Evolutionary conservation across 2,113 vertebrate genomes (phyloP), one percentile per base, ranked within the genome.

Genomic region (Vicugna pacos): DNA sequence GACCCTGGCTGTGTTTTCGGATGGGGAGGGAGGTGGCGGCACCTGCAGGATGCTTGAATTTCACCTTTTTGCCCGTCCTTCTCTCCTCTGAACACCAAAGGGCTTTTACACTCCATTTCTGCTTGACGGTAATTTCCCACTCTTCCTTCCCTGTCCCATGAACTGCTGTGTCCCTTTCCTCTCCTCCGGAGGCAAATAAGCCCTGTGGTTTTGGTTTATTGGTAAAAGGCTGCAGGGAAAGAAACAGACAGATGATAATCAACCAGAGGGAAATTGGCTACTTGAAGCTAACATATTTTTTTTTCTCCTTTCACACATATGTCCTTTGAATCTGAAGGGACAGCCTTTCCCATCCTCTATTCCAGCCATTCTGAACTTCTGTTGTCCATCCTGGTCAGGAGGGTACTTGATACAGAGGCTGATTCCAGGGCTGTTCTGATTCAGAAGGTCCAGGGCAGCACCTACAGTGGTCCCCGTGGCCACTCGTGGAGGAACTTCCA

Each of bases 391-490:
- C 38, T 24, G 16, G 32, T 48, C 13, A 8, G 24, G 46, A 38
- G 22, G n/a, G 6, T 1, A 19, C 20, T 54, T 52, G 26, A 28
- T 24, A 2, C 26, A 3, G 70, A 69, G 1, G 19, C 56, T 11
- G 15, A 60, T 32, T 48, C 48, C 42, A 15, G 35, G 64, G 42
- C 14, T 32, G 6, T 19, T 60, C 56, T 11, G 38, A 46, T 6
- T 7, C 17, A 3, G 17, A 2, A 48, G 30, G 42, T 30, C 5
- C 1, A 50, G 15, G 30, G 10, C 8, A 3, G 86, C 20, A 15
- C 0, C 19, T 9, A 8, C 2, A 5, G 28, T 26, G n/a, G 52
- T 46, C 15, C 35, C n/a, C 1, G 0, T 15, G 12, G 42, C 20
- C 22, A 6, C 7, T 4, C 5, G 0, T 3, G 9, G 17, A 69